These are phyloP conservation scores for Halictus quadricinctus DNA, from an alignment of 2,888 invertebrate genomes.

Conservation along the genomic window DNA sequence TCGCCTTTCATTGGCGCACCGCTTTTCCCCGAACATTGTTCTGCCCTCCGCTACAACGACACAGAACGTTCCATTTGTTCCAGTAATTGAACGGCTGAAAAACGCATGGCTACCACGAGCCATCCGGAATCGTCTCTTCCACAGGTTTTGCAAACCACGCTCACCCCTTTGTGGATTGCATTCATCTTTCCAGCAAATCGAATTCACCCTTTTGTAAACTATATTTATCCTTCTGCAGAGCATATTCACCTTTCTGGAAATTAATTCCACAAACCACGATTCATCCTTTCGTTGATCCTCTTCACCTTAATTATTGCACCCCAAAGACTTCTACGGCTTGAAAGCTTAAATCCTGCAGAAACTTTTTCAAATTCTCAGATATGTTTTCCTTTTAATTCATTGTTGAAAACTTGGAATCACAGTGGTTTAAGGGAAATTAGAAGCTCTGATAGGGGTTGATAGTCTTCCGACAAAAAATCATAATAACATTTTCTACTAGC, in stretches of 20 bases:
- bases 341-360: too few relatives aligned
- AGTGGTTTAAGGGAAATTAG: too few relatives aligned
- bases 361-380: neutral
- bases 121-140: neutral
- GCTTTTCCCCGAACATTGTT: constrained; percentile 30
- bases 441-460: too few relatives aligned
- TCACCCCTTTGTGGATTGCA: neutral
- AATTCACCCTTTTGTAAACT: neutral
- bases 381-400: neutral
- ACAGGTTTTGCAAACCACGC: neutral
- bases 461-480: too few relatives aligned
- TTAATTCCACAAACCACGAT: neutral
- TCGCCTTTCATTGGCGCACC: constrained; percentile 43
- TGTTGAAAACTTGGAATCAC: too few relatives aligned
- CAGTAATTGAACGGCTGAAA: constrained; percentile 3
- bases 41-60: constrained; percentile 34
- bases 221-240: neutral
- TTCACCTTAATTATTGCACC: neutral
- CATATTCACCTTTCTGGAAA: neutral
- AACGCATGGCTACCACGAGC: neutral
- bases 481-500: too few relatives aligned
- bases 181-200: neutral
- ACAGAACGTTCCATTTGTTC: neutral
- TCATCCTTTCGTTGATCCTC: neutral
- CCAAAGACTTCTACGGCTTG: too few relatives aligned